Base-by-base conservation (phyloP, 2,888 invertebrate genomes). In the Amphiduros pacificus region DNA sequence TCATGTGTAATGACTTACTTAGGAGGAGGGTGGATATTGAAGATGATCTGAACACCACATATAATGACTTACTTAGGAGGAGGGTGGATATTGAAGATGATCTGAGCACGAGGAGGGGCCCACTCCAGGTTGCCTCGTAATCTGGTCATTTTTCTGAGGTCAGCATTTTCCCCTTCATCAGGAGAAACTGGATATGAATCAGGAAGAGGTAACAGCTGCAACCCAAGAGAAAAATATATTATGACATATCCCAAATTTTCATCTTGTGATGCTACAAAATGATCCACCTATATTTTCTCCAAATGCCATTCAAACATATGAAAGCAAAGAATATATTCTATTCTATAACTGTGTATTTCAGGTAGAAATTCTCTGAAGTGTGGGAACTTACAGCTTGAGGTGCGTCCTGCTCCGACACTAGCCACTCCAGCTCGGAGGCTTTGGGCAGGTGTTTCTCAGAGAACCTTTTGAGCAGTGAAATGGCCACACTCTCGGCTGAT, bases 91-190 rank as follows among this genome's bases (percentile, higher is more conserved):
- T 90, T 91, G 74, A 91, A 91, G 68, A 93, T 92, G 56, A 92
- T 89, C 82, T 92, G 92, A 32, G 90, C 87, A 61, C 92, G 84
- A 0, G 92, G 92, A 17, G 92, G 92, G 0, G 92, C 92, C 92
- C 92, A 93, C 74, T 90, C 90, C 53, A 86, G 80, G 17, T 90
- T 92, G 6, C 92, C 92, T 40, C 92, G 84, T 26, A 91, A 82
- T 27, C 88, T 83, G 48, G 85, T 84, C 69, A 17, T 54, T 32
- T 54, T 54, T n/a, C 29, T 17, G n/a, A 55, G 63, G 52, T 71
- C 69, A 27, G 72, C 75, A 71, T 85, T 84, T 64, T 87, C 86
- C 5, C 82, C 83, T 69, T 87, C 89, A 77, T 90, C 89, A 0
- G 89, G 88, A 77, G 87, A 88, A 5, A 89, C 84, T 0, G 88